Conservation (phyloP, 2,113 vertebrate species). For the Eretmochelys imbricata region DNA sequence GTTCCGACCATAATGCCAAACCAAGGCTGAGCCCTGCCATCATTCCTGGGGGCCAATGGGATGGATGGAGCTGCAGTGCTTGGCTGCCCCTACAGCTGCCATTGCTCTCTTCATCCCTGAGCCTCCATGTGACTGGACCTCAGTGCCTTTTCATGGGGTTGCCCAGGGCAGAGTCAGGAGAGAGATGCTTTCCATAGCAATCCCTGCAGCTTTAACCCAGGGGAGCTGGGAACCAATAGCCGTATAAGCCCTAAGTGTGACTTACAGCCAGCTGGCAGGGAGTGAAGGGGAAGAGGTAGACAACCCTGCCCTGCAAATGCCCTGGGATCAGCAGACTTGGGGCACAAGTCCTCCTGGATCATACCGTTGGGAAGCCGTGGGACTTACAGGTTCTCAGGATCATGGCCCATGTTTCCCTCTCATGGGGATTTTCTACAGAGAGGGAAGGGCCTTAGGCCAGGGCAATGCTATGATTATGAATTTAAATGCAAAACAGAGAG, state of each 20-base stretch:
- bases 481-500: neutral
- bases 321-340: neutral
- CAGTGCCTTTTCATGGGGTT: neutral
- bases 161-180: neutral
- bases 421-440: neutral
- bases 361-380: neutral
- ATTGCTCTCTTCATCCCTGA: neutral
- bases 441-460: neutral
- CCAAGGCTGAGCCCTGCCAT: neutral
- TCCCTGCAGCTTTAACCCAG: fast-evolving
- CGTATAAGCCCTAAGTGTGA: neutral
- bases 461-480: neutral
- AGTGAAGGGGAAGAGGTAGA: neutral
- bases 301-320: neutral
- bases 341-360: neutral
- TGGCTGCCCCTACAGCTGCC: neutral
- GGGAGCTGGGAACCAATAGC: fast-evolving
- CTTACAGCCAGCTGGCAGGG: neutral
- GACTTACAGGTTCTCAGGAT: neutral
- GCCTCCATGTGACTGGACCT: neutral
- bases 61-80: neutral
- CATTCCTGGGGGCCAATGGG: neutral
- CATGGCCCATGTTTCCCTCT: neutral
- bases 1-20: neutral
- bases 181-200: neutral